Base-by-base conservation (phyloP, 1,140 invertebrate species). In the Drosophila funebris region DNA sequence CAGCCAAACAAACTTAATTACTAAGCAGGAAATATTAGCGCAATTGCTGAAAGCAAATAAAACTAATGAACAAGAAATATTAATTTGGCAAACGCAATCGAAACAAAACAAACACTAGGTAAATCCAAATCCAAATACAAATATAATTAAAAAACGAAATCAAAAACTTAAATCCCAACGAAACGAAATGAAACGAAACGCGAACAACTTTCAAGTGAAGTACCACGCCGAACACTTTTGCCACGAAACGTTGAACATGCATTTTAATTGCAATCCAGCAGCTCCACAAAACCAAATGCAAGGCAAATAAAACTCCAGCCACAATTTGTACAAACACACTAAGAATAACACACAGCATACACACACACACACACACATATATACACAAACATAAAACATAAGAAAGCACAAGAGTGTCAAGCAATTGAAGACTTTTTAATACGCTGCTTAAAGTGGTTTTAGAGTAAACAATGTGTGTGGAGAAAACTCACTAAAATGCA, bases 11-110 rank as follows among this genome's bases (percentile, higher is more conserved):
- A 73, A 79, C 71, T 82, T 87, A 87, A 87, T 87, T 82, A 87
- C 83, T 70, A 67, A 87, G 78, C 78, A 87, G 82, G 82, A 87
- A 87, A 88, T 87, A 87, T 85, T 78, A 87, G 66, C 74, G 74
- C 63, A 62, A 54, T 62, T 44, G 82, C 20, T 69, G 57, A 66
- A 85, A 88, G 82, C 75, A 87, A 87, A 87, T 82, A 87, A 75
- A 87, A 85, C 83, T 87, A 85, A 87, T 87, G 82, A 87, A 87
- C 82, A 87, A 82, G 82, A 87, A 88, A 87, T 87, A 87, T 87
- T 78, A 82, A 88, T 88, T 87, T 88, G 70, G 37, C 70, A 72
- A 76, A 87, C 70, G 72, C 80, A 62, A 78, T 16, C 13, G 52
- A 41, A 54, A n/a, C n/a, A n/a, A n/a, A 41, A 16, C 9, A 46